Evolutionary conservation across 2,113 vertebrate species (phyloP).

Genomic region (Pterocles orientalis): DNA sequence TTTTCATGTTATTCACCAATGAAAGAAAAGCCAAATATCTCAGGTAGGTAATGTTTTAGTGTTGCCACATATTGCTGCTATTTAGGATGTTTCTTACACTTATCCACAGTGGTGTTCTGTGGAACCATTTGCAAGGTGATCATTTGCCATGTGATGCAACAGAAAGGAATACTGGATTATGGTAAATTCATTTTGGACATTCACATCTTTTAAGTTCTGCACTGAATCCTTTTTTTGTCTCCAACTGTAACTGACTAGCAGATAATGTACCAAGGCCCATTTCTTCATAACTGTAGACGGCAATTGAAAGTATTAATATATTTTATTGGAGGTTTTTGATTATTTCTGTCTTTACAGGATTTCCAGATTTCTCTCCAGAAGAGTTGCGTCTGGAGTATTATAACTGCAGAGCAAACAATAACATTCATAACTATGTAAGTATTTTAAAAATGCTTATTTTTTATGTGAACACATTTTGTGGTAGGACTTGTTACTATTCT

Average conservation of each 20-base stretch:
- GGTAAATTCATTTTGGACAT: neutral
- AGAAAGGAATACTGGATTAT: neutral
- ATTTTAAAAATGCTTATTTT: neutral
- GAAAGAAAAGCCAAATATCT: slow-evolving; percentile 76
- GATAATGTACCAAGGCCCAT: neutral
- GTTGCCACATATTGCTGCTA: accelerated
- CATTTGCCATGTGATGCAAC: neutral
- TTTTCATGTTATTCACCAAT: slow-evolving; percentile 86
- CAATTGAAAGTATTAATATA: neutral
- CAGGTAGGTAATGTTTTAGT: slow-evolving; percentile 76
- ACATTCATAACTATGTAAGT: slow-evolving; percentile 86
- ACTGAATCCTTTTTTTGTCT: neutral
- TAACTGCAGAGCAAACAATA: slow-evolving; percentile 79
- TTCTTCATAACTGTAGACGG: neutral
- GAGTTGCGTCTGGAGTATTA: slow-evolving; percentile 90
- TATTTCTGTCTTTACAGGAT: slow-evolving; percentile 78
- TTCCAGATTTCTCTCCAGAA: slow-evolving; percentile 89
- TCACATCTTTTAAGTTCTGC: neutral
- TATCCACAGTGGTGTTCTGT: neutral
- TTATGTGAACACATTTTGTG: neutral
- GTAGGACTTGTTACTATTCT: neutral
- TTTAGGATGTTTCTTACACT: neutral
- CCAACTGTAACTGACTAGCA: neutral
- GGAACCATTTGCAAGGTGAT: neutral
- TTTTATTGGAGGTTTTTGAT: slow-evolving; percentile 35